Evolutionary conservation across 2,888 invertebrate species (phyloP).

Genomic region (Sinhomidia bicolor): DNA sequence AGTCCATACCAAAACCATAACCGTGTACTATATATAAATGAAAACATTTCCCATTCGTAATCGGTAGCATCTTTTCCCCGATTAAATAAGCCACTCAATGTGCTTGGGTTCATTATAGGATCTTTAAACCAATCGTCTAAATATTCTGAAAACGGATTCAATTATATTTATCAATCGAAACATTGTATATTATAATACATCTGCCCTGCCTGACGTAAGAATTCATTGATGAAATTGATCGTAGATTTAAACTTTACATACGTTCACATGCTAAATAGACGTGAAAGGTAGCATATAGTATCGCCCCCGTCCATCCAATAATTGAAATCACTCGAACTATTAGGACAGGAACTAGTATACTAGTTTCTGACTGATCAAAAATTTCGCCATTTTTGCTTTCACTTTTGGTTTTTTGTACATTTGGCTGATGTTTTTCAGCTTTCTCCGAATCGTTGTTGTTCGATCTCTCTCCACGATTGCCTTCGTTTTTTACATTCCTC

Average conservation of each 20-base stretch:
- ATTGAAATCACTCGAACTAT: slow-evolving; percentile 82
- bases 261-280: slow-evolving; percentile 84
- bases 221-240: no score
- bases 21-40: slow-evolving; percentile 40
- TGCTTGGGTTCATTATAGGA: slow-evolving; percentile 83
- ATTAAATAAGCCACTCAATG: slow-evolving; percentile 84
- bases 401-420: no score
- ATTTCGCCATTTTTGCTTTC: neutral
- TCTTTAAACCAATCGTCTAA: slow-evolving; percentile 63
- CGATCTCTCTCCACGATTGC: no score
- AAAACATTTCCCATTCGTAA: slow-evolving; percentile 87
- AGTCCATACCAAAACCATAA: slow-evolving; percentile 71
- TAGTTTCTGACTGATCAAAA: slow-evolving; percentile 31
- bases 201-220: no score
- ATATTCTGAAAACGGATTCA: slow-evolving; percentile 46
- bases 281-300: slow-evolving; percentile 84
- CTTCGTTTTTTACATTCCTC: no score
- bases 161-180: no score
- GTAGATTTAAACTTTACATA: slow-evolving; percentile 81
- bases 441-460: no score
- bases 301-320: slow-evolving; percentile 84
- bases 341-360: neutral
- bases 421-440: no score
- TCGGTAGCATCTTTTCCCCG: slow-evolving; percentile 87
- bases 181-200: neutral